Evolutionary conservation across 2,113 vertebrate genomes (phyloP).

Genomic region (Ginglymostoma cirratum): DNA sequence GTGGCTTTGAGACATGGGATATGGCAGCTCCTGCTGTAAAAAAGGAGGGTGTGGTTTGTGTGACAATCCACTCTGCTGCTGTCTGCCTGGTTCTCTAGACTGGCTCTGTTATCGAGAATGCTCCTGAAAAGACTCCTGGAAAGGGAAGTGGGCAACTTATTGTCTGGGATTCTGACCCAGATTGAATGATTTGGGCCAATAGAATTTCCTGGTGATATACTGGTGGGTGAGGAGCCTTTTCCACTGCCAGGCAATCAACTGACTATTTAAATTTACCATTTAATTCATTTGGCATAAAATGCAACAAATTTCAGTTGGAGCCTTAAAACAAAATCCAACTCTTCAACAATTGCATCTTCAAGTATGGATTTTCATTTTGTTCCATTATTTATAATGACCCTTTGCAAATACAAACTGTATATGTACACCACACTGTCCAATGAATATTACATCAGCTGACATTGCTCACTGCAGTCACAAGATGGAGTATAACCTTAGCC

Average conservation of each 20-base stretch:
- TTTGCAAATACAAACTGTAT: no score
- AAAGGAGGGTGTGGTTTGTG: no score
- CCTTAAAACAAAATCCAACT: background rate
- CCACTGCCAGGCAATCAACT: background rate
- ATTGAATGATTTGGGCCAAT: background rate
- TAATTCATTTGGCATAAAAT: background rate
- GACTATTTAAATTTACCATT: background rate
- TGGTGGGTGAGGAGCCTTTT: background rate
- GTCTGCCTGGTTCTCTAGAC: no score
- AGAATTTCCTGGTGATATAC: background rate
- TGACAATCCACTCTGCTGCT: no score
- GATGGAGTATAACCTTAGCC: conserved; percentile 28
- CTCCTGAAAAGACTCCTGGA: no score
- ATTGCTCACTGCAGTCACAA: conserved; percentile 4
- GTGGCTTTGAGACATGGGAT: no score
- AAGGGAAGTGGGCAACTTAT: no score
- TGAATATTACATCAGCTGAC: background rate
- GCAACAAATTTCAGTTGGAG: background rate
- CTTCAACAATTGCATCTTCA: background rate
- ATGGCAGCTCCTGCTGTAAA: no score
- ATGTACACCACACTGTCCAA: background rate
- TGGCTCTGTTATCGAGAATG: no score
- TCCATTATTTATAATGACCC: background rate
- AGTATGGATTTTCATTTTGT: background rate
- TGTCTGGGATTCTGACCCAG: no score